Percentiles rank a stretch among this genome's conserved stretches.
Evolutionary conservation across 2,113 vertebrate genomes (phyloP).

Genomic region (Megalops atlanticus): DNA sequence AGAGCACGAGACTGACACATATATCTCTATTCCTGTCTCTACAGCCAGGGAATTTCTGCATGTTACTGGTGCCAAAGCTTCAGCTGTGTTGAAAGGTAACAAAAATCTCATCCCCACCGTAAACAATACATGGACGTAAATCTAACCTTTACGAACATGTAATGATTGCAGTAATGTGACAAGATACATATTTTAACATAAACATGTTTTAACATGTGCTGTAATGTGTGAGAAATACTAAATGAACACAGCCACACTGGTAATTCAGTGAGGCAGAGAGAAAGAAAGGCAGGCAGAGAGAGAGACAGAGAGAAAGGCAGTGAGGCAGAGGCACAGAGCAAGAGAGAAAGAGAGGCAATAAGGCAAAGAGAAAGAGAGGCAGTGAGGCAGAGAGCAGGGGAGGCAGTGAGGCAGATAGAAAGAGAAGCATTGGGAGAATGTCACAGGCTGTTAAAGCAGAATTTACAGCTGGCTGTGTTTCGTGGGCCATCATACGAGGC

Average conservation of each 20-base stretch:
- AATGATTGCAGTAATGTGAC: too few species aligned
- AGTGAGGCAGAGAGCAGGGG: not conserved
- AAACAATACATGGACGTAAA: too few species aligned
- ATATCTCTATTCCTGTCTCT: constrained; percentile 14
- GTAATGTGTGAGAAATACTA: not conserved
- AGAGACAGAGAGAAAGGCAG: not conserved
- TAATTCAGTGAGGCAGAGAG: not conserved
- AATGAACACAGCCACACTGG: not conserved
- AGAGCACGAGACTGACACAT: constrained; percentile 21
- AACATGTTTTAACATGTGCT: too few species aligned
- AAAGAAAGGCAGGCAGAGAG: not conserved
- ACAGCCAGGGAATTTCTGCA: not conserved
- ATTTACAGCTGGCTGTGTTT: too few species aligned
- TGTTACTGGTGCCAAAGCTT: not conserved
- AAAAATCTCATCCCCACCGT: too few species aligned
- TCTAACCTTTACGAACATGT: too few species aligned
- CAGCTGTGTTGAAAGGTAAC: not conserved
- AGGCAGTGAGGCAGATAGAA: not conserved
- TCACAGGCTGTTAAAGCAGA: too few species aligned
- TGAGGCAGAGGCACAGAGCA: not conserved
- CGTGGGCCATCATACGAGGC: too few species aligned
- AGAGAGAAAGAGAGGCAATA: not conserved
- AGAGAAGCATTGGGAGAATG: not conserved
- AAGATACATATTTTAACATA: too few species aligned
- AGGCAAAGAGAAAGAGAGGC: not conserved